Conservation (phyloP, 2,888 invertebrate species). For the Acanthosepion lycidas region DNA sequence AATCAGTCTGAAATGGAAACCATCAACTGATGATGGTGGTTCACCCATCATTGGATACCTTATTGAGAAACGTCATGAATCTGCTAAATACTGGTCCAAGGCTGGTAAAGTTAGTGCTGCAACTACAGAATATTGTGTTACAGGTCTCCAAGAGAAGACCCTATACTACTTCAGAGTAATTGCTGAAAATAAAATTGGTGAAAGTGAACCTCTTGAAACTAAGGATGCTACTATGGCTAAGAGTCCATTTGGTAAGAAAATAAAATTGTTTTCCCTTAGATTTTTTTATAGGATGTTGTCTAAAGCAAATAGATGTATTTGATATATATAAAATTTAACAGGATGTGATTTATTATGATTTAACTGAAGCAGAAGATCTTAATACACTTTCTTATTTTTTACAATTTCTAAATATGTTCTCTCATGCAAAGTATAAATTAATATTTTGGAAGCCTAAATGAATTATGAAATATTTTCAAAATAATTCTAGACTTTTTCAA, state of each 20-base stretch:
- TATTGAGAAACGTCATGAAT: conserved; percentile 81
- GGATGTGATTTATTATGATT: neutral
- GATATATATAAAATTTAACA: too few species aligned
- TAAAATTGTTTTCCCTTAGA: neutral
- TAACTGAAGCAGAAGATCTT: neutral
- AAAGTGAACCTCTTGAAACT: conserved; percentile 87
- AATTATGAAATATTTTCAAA: neutral
- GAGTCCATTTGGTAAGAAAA: conserved; percentile 59
- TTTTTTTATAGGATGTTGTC: neutral
- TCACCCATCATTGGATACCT: conserved; percentile 64
- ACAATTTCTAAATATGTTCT: neutral
- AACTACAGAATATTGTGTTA: conserved; percentile 54
- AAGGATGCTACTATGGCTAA: conserved; percentile 62
- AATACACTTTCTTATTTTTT: neutral
- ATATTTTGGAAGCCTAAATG: neutral
- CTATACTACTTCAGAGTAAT: conserved; percentile 90
- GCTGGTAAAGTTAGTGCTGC: conserved; percentile 77
- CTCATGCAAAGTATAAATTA: neutral
- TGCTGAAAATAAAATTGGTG: conserved; percentile 92
- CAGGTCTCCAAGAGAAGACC: conserved; percentile 79
- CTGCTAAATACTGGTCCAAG: conserved; percentile 84
- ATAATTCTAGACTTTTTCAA: neutral
- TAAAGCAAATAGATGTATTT: neutral
- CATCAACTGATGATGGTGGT: conserved; percentile 69
- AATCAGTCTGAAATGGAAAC: conserved; percentile 80